These are phyloP conservation scores for Pocillopora grandis DNA, from an alignment of 92 coral and sea anemone species.

Conservation along the genomic window DNA sequence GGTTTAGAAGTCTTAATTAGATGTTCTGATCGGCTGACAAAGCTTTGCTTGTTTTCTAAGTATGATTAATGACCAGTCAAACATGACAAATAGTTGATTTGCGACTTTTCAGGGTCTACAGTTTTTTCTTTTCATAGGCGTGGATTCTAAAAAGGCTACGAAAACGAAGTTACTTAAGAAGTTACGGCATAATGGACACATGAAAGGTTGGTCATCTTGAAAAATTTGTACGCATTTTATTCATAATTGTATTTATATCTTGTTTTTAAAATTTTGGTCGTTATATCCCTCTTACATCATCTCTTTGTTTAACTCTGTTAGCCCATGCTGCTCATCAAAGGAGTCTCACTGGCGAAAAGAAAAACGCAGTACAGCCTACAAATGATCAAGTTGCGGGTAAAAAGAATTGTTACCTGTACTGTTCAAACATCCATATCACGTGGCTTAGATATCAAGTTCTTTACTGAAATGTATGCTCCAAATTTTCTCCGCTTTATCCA, in stretches of 20 bases:
- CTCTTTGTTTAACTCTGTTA: neutral
- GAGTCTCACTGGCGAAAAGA: constrained; percentile 33
- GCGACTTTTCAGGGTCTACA: too few relatives aligned
- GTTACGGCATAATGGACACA: constrained; percentile 8
- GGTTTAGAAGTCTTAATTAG: too few relatives aligned
- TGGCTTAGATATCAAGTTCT: neutral
- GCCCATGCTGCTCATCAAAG: constrained; percentile 6
- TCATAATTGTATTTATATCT: neutral
- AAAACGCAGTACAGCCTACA: constrained; percentile 30
- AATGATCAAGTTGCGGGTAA: constrained; percentile 33
- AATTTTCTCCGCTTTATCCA: too few relatives aligned
- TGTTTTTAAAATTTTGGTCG: neutral
- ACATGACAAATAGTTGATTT: neutral
- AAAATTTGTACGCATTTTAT: neutral
- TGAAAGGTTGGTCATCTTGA: constrained; percentile 22
- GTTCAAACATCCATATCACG: neutral
- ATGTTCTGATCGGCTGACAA: too few relatives aligned
- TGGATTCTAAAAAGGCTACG: constrained; percentile 9
- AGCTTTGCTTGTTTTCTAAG: too few relatives aligned
- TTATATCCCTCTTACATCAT: neutral
- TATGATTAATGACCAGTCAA: too few relatives aligned
- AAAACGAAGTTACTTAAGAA: constrained; percentile 26
- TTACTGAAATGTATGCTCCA: too few relatives aligned
- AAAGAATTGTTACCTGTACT: neutral
- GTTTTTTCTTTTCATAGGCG: constrained; percentile 4